Evolutionary conservation across 2,797 vertebrate genomes (phyloP).

Genomic region (Paramormyrops hopkinsi): DNA sequence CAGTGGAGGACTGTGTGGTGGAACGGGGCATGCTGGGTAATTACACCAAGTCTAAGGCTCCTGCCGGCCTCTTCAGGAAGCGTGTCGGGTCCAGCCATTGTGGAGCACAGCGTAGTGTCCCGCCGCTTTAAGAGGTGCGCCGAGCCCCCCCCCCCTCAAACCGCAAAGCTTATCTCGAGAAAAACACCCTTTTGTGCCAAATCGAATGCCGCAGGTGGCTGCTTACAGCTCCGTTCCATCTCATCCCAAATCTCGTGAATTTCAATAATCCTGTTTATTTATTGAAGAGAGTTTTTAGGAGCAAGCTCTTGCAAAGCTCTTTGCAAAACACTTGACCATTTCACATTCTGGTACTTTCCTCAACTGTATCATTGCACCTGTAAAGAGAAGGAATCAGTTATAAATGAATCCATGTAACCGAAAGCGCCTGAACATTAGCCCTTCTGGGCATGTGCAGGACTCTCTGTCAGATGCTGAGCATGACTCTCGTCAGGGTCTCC

Average conservation of each 20-base stretch:
- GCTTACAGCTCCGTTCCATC: background rate
- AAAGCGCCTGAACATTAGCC: background rate
- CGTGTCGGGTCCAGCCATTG: background rate
- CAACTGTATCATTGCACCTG: background rate
- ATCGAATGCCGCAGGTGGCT: background rate
- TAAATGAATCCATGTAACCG: background rate
- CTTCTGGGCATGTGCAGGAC: background rate
- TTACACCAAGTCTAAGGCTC: conserved; percentile 3
- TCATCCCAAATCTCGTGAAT: background rate
- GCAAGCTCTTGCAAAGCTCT: background rate
- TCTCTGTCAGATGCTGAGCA: background rate
- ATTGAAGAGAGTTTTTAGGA: background rate
- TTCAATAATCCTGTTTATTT: conserved; percentile 3
- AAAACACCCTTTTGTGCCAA: background rate
- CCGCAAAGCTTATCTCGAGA: background rate
- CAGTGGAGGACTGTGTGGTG: background rate
- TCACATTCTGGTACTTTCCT: background rate
- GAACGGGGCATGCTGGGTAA: conserved; percentile 12
- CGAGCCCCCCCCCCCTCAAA: background rate
- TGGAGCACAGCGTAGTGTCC: background rate
- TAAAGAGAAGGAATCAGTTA: background rate
- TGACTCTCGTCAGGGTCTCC: background rate
- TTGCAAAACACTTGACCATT: background rate
- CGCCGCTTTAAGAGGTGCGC: background rate
- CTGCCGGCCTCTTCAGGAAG: background rate